Evolutionary conservation across 2,888 invertebrate genomes (phyloP).

Genomic region (Orthonychiurus folsomi): DNA sequence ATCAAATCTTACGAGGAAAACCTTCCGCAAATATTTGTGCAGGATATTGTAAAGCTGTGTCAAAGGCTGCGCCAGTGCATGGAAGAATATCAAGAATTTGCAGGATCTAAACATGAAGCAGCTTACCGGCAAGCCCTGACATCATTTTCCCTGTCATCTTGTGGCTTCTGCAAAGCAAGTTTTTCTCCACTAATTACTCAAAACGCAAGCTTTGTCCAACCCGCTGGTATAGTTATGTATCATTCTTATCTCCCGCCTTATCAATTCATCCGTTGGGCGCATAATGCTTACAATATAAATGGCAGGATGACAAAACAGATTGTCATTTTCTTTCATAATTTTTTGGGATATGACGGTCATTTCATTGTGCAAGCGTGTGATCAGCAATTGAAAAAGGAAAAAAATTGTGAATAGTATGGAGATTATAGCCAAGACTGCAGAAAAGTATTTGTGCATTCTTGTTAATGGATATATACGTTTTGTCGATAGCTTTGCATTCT

Average conservation of each 20-base stretch:
- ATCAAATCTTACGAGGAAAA: no score
- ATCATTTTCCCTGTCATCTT: background rate
- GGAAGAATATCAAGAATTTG: background rate
- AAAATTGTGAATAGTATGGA: background rate
- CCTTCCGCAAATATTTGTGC: no score
- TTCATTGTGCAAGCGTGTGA: background rate
- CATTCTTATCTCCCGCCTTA: constrained; percentile 7
- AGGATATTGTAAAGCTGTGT: no score
- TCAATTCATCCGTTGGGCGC: background rate
- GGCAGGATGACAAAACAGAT: background rate
- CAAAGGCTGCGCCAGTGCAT: background rate
- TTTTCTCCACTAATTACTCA: background rate
- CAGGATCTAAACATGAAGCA: background rate
- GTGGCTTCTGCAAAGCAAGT: background rate
- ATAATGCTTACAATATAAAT: background rate
- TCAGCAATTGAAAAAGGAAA: background rate
- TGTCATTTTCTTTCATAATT: constrained; percentile 7
- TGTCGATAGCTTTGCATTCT: constrained; percentile 7
- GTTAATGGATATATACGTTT: background rate
- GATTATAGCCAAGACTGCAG: constrained; percentile 5
- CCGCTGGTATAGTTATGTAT: no score
- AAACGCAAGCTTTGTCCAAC: no score
- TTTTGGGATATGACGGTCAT: constrained; percentile 2
- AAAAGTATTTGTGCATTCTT: constrained; percentile 2
- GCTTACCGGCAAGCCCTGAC: background rate